A percentile compares a stretch with the other conserved stretches of the same genome.
Conservation (phyloP, 2,113 vertebrate species). For the Brachypteracias leptosomus region DNA sequence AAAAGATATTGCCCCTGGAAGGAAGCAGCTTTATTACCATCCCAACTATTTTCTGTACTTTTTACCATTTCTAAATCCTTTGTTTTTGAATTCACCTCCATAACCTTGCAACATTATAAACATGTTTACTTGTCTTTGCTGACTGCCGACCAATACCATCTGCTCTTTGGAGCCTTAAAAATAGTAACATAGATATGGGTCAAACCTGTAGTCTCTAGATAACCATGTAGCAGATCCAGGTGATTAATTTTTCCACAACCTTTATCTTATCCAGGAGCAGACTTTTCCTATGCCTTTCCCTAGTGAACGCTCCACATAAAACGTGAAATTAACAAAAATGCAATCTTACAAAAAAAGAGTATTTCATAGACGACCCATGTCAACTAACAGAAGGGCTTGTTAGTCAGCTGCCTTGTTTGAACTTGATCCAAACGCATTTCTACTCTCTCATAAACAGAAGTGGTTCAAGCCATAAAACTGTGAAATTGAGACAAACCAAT, state of each 20-base stretch:
- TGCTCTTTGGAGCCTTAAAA: constrained; percentile 69
- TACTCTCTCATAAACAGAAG: constrained; percentile 42
- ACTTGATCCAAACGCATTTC: constrained; percentile 70
- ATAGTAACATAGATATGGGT: constrained; percentile 66
- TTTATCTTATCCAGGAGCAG: constrained; percentile 65
- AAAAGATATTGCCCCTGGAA: constrained; percentile 77
- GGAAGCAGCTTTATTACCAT: constrained; percentile 78
- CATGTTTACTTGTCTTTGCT: constrained; percentile 60
- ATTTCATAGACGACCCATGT: constrained; percentile 67
- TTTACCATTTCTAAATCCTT: constrained; percentile 81
- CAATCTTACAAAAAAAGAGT: constrained; percentile 43
- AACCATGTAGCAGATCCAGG: constrained; percentile 47
- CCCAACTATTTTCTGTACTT: constrained; percentile 76
- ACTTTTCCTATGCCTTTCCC: constrained; percentile 57
- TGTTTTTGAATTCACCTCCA: constrained; percentile 76
- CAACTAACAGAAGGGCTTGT: constrained; percentile 67
- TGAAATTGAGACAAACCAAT: constrained; percentile 8
- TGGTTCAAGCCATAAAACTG: constrained; percentile 39
- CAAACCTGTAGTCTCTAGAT: constrained; percentile 69
- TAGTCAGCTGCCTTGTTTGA: constrained; percentile 74
- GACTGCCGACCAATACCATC: constrained; percentile 68
- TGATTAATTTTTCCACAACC: constrained; percentile 40
- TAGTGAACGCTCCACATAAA: constrained; percentile 60
- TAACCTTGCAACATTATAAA: constrained; percentile 58
- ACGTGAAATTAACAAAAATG: constrained; percentile 72